These are phyloP conservation scores for Campoplex capitator DNA, from an alignment of 2,888 invertebrate genomes.

Conservation along the genomic window DNA sequence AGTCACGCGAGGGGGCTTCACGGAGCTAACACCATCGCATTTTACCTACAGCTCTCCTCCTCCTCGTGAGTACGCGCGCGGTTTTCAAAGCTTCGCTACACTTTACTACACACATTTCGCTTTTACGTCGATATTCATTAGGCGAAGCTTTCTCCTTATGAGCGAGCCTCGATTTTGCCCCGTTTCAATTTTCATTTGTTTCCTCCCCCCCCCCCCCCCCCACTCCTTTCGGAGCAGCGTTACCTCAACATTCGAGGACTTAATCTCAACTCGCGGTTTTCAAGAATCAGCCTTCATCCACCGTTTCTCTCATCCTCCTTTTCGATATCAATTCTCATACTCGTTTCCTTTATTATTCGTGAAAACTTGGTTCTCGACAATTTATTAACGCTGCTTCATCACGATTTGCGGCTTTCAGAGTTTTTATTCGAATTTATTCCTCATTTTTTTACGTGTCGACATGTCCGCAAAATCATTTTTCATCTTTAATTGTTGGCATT, in stretches of 20 bases:
- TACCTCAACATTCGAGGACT: slow-evolving; percentile 25
- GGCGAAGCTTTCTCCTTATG: slow-evolving; percentile 36
- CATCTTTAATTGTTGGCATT: too few relatives aligned
- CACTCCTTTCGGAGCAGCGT: slow-evolving; percentile 64
- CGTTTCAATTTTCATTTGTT: slow-evolving; percentile 26
- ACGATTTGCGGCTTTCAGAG: too few relatives aligned
- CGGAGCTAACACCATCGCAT: slow-evolving; percentile 6
- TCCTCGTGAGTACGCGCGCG: slow-evolving; percentile 14
- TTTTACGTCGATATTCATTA: slow-evolving; percentile 72
- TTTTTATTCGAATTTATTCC: too few relatives aligned
- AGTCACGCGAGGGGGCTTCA: slow-evolving; percentile 8
- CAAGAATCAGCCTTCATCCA: not conserved
- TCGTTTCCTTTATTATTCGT: not conserved
- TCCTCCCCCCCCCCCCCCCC: slow-evolving; percentile 9
- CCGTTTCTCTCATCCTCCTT: slow-evolving; percentile 6
- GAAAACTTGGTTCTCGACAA: not conserved
- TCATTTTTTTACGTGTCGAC: too few relatives aligned
- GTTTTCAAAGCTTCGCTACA: slow-evolving; percentile 28
- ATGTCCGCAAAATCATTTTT: too few relatives aligned
- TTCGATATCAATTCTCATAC: slow-evolving; percentile 19
- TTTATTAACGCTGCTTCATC: not conserved
- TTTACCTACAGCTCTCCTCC: slow-evolving; percentile 1
- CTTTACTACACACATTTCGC: slow-evolving; percentile 36
- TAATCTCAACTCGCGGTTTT: slow-evolving; percentile 23
- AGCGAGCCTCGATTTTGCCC: slow-evolving; percentile 3